phyloP scores from a whole-genome alignment of 1,140 invertebrate species.

The Akabosia matsudoensis region DNA sequence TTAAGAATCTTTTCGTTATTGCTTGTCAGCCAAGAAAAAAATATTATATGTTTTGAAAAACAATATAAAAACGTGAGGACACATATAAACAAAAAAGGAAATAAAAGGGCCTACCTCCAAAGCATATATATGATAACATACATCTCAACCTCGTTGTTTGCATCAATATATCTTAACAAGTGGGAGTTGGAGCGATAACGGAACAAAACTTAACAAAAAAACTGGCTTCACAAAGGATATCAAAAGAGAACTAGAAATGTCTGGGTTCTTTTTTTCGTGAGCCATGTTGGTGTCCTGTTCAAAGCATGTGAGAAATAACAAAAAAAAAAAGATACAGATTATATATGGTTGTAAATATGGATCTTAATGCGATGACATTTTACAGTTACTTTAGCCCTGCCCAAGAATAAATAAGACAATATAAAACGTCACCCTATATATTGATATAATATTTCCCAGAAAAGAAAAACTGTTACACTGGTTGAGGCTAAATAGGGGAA shows the following conservation, averaged over 20 bases:
- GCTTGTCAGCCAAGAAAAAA: background rate
- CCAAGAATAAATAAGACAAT: constrained; percentile 14
- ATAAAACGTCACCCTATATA: background rate
- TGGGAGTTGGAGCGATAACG: background rate
- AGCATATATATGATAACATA: too few relatives aligned
- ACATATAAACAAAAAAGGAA: too few relatives aligned
- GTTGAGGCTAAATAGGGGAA: too few relatives aligned
- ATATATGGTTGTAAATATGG: constrained; percentile 14
- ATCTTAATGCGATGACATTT: constrained; percentile 17
- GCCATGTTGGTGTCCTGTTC: background rate
- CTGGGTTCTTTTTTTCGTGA: background rate
- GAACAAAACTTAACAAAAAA: background rate
- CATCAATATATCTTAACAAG: background rate
- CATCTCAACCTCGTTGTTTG: too few relatives aligned
- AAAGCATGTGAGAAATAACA: background rate
- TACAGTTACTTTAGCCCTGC: constrained; percentile 13
- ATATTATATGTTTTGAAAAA: background rate
- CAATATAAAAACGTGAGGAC: too few relatives aligned
- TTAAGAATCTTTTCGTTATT: background rate
- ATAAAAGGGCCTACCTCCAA: too few relatives aligned
- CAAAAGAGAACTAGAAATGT: background rate
- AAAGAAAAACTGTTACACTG: too few relatives aligned
- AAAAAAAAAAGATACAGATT: background rate
- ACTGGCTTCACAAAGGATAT: background rate
- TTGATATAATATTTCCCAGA: too few relatives aligned